These are phyloP conservation scores for Trichoplusia ni DNA, from an alignment of 1,140 invertebrate species.

Conservation along the genomic window DNA sequence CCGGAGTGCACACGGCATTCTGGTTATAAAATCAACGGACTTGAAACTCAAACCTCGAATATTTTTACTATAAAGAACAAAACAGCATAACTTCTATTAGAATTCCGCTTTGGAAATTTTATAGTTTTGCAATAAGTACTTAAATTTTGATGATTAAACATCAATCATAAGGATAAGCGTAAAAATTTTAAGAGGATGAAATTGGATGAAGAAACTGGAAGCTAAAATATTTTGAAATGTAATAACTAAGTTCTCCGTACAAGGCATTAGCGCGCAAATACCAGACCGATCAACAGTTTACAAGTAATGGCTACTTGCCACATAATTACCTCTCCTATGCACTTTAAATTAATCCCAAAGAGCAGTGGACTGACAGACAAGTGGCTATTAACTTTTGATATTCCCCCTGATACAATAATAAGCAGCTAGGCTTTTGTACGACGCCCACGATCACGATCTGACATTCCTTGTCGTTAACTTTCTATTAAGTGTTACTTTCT, in stretches of 20 bases:
- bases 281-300: constrained; percentile 58
- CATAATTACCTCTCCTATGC: constrained; percentile 69
- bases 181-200: no score
- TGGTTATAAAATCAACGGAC: constrained; percentile 9
- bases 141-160: no score
- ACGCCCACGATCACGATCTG: constrained; percentile 1
- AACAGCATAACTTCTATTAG: no score
- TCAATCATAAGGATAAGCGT: no score
- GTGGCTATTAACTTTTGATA: constrained; percentile 58
- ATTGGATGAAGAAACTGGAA: no score
- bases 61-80: no score
- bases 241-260: background rate
- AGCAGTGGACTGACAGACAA: constrained; percentile 42
- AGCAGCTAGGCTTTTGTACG: constrained; percentile 22
- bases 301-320: constrained; percentile 63
- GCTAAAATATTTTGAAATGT: no score
- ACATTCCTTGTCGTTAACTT: constrained; percentile 12
- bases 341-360: constrained; percentile 72
- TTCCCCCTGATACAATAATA: constrained; percentile 55
- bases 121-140: no score
- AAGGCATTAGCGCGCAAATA: constrained; percentile 57
- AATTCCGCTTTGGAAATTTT: no score
- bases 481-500: constrained; percentile 30
- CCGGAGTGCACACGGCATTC: constrained; percentile 4
- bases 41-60: no score